Percentiles rank a stretch among this genome's conserved stretches.
These are phyloP conservation scores for Empidonax alnorum DNA, from an alignment of 2,113 vertebrate species.

Conservation along the genomic window DNA sequence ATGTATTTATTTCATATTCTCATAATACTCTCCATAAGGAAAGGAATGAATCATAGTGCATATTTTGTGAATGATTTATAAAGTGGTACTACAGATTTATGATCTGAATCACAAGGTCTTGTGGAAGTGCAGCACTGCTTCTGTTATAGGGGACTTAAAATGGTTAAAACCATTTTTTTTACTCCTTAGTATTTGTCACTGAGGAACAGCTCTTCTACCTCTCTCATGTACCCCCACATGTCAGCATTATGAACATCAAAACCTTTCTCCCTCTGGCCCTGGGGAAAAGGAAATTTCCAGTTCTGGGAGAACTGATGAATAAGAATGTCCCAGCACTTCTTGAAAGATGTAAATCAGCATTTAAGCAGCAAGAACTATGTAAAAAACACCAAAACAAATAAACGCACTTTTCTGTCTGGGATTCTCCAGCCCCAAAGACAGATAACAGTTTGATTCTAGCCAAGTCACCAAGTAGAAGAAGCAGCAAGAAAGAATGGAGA, in stretches of 20 bases:
- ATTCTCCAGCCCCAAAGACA: neutral
- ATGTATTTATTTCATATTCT: slow-evolving; percentile 51
- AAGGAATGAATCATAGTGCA: slow-evolving; percentile 7
- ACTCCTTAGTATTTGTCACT: neutral
- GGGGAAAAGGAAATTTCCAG: neutral
- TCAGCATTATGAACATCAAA: neutral
- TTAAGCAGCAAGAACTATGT: neutral
- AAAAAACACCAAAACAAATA: neutral
- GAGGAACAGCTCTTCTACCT: neutral
- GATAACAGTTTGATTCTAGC: neutral
- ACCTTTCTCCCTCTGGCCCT: neutral
- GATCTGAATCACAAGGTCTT: neutral
- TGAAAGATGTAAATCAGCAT: neutral
- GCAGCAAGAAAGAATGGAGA: neutral
- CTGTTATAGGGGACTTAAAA: neutral
- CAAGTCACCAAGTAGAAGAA: neutral
- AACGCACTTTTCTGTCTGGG: neutral
- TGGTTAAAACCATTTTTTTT: neutral
- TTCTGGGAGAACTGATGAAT: neutral
- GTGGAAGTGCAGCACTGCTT: neutral
- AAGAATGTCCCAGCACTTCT: neutral
- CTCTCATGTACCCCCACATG: neutral
- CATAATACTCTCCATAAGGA: slow-evolving; percentile 23
- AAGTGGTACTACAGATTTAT: slow-evolving; percentile 32
- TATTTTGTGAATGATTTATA: slow-evolving; percentile 62